phyloP scores from a whole-genome alignment of 2,888 invertebrate genomes.

The Nemotelus nigrinus region DNA sequence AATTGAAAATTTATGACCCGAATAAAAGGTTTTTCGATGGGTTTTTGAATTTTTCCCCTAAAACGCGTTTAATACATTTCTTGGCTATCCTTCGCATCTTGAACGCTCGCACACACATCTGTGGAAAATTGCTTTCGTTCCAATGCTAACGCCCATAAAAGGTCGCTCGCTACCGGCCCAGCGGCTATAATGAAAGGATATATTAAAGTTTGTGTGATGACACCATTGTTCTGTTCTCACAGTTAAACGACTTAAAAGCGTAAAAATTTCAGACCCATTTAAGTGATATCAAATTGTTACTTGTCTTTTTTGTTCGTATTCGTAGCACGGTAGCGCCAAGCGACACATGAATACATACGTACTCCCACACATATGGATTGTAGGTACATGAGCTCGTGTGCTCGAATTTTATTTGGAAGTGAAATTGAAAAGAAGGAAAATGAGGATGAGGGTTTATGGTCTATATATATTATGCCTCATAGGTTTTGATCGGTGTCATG shows the following conservation, averaged over 20 bases:
- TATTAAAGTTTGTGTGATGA: constrained; percentile 1
- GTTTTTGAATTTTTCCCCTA: constrained; percentile 9
- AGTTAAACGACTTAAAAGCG: constrained; percentile 43
- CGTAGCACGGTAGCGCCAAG: too few relatives aligned
- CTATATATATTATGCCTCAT: too few relatives aligned
- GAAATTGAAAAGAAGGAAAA: too few relatives aligned
- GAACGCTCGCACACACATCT: too few relatives aligned
- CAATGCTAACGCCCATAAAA: background rate
- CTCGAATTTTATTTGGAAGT: too few relatives aligned
- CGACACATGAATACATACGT: too few relatives aligned
- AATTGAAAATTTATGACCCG: constrained; percentile 39
- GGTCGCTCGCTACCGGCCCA: background rate
- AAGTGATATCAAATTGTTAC: constrained; percentile 39
- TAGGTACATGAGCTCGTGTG: too few relatives aligned
- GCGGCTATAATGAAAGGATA: background rate
- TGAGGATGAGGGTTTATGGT: too few relatives aligned
- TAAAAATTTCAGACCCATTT: constrained; percentile 42
- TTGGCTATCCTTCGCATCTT: too few relatives aligned
- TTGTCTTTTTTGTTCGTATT: background rate
- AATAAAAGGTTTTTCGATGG: constrained; percentile 19
- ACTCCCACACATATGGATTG: too few relatives aligned
- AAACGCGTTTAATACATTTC: background rate
- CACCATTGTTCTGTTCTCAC: constrained; percentile 12
- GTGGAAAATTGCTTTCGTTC: background rate
- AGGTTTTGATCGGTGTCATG: too few relatives aligned